A percentile compares a stretch with the other conserved stretches of the same genome.
phyloP scores from a whole-genome alignment of 2,888 invertebrate species.

The Dryadula phaetusa region DNA sequence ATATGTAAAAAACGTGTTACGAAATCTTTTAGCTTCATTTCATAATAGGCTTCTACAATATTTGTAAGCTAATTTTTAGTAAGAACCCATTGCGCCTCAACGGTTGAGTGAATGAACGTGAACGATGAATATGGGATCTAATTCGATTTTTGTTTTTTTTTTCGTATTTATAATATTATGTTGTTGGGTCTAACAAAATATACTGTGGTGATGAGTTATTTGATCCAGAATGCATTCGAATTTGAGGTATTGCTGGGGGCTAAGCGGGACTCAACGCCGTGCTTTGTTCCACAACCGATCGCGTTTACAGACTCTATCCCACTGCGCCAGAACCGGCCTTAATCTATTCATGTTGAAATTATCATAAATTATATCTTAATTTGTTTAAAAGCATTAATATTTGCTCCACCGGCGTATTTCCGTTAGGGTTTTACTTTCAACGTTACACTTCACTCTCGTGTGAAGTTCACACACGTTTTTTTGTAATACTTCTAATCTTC shows the following conservation, averaged over 20 bases:
- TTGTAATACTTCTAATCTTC: not conserved
- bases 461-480: conserved; percentile 13
- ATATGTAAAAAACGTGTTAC: conserved; percentile 20
- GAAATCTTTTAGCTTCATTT: conserved; percentile 16
- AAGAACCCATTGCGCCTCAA: not conserved
- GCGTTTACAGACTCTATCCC: too few relatives aligned
- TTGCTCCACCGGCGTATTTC: conserved; percentile 3
- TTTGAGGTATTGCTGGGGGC: too few relatives aligned
- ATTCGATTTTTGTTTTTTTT: too few relatives aligned
- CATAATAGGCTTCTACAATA: conserved; percentile 8
- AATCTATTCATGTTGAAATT: not conserved
- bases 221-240: too few relatives aligned
- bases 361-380: not conserved
- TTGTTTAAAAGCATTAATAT: not conserved
- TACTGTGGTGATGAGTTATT: too few relatives aligned
- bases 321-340: too few relatives aligned
- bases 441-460: conserved; percentile 8
- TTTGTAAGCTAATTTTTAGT: not conserved
- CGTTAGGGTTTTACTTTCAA: conserved; percentile 18
- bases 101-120: too few relatives aligned
- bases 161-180: too few relatives aligned
- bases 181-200: too few relatives aligned
- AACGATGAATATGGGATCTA: too few relatives aligned
- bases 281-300: too few relatives aligned
- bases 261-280: too few relatives aligned